Evolutionary conservation across 2,797 vertebrate genomes (phyloP).

Genomic region (Tragelaphus oryx): DNA sequence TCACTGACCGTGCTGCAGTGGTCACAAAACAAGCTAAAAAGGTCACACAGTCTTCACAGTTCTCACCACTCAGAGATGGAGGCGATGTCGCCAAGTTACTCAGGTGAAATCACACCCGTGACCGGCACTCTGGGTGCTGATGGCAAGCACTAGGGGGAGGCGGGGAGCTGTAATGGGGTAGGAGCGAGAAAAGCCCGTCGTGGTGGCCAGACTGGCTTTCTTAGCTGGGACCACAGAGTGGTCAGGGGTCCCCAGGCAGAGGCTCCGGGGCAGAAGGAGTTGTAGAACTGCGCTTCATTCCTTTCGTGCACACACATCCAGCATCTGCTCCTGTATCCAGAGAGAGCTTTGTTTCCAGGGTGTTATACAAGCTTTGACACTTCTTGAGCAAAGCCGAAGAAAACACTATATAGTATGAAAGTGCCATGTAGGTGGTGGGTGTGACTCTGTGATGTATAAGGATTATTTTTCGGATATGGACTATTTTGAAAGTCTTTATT

Average conservation of each 20-base stretch:
- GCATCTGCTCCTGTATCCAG: neutral
- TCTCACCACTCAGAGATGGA: neutral
- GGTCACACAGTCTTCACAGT: neutral
- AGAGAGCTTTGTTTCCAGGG: neutral
- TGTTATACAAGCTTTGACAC: neutral
- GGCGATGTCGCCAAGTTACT: no score
- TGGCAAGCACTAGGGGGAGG: no score
- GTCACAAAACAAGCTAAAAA: neutral
- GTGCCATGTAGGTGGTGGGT: no score
- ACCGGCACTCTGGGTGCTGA: neutral
- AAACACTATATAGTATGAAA: neutral
- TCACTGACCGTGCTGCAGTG: neutral
- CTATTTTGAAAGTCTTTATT: neutral
- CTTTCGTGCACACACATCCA: neutral
- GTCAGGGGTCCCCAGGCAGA: neutral
- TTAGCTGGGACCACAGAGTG: neutral
- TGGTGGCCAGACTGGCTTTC: neutral
- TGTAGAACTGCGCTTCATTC: neutral
- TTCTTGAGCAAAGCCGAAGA: neutral
- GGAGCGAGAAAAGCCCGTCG: accelerated
- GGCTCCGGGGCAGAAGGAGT: neutral
- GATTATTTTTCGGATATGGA: neutral
- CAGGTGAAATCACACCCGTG: neutral
- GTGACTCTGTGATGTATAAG: neutral
- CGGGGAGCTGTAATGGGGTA: neutral